Base-by-base conservation (phyloP, 2,888 invertebrate species). In the Sphaeridia pumilis region DNA sequence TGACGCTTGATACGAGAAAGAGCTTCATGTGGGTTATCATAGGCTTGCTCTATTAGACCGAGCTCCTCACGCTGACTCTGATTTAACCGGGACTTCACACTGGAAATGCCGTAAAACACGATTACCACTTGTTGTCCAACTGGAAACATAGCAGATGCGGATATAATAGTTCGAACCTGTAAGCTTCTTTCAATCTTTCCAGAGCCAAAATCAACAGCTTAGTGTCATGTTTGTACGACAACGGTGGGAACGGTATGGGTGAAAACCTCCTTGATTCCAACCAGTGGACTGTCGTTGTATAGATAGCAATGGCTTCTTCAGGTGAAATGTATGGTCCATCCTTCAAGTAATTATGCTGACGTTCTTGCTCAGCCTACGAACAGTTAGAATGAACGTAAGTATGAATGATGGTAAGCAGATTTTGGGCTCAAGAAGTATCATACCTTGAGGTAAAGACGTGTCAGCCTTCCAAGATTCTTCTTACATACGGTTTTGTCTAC, bases 401-500 rank as follows among this genome's bases (percentile, higher is more conserved):
- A 27, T 3, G 43, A 22, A n/a, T 4, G 14, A 36, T 20, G 21
- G 24, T 17, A 28, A 34, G 10, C 12, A 22, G 5, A 22, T 17
- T 10, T 24, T 10, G 25, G 7, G 7, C 17, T 44, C 25, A 44
- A 27, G 31, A 2, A 42, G 42, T 41, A 20, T 21, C 24, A 27
- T 26, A 56, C 58, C 74, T 98, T 98, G 57, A 98, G 76, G 70
- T 97, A 99, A 25, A 98, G 75, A 56, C 98, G 77, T 0, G 98
- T 99, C 46, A 99, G 76, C n/a, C 98, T 79, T 1, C 98, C 98
- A 61, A 99, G 78, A 74, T 99, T 99, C 76, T 99, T 99, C 75
- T 99, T 99, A 72, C 98, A 99, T 0, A 99, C 98, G 0, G 98
- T 99, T 72, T 99, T 99, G 71, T 99, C 98, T 17, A 98, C 98